These are phyloP conservation scores for Pseudopodoces humilis DNA, from an alignment of 2,113 vertebrate genomes.

Conservation along the genomic window DNA sequence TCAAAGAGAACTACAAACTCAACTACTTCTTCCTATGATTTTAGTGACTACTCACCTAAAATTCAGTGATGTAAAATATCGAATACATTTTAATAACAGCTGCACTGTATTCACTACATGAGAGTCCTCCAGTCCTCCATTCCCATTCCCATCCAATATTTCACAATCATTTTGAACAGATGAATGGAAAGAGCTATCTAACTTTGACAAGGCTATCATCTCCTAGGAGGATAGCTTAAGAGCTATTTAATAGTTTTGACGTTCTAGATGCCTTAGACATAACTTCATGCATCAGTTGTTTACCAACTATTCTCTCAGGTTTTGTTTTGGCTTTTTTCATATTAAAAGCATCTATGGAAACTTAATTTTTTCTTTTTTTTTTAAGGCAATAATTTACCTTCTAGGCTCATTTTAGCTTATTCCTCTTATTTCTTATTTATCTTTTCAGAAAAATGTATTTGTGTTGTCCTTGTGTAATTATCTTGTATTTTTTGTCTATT, in stretches of 20 bases:
- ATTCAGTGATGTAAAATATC: not conserved
- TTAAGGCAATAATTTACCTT: not conserved
- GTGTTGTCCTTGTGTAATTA: not conserved
- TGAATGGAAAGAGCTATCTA: conserved; percentile 14
- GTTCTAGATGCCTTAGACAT: not conserved
- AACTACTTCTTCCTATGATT: not conserved
- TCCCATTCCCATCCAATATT: not conserved
- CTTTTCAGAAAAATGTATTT: not conserved
- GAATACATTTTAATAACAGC: conserved; percentile 32
- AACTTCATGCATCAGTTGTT: not conserved
- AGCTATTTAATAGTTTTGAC: not conserved
- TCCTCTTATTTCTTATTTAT: not conserved
- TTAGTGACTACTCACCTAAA: not conserved
- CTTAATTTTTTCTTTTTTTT: not conserved
- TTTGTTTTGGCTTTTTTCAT: not conserved
- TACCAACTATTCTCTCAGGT: not conserved
- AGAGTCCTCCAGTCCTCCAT: not conserved
- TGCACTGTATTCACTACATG: not conserved
- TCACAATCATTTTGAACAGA: not conserved
- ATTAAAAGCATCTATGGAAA: not conserved
- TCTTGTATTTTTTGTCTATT: not conserved
- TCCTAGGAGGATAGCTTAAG: not conserved
- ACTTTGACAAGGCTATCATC: not conserved
- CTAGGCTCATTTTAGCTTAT: not conserved
- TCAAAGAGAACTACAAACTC: not conserved